A percentile compares a stretch with the other conserved stretches of the same genome.
Evolutionary conservation across 2,888 invertebrate genomes (phyloP).

Genomic region (Deroplatys truncata): DNA sequence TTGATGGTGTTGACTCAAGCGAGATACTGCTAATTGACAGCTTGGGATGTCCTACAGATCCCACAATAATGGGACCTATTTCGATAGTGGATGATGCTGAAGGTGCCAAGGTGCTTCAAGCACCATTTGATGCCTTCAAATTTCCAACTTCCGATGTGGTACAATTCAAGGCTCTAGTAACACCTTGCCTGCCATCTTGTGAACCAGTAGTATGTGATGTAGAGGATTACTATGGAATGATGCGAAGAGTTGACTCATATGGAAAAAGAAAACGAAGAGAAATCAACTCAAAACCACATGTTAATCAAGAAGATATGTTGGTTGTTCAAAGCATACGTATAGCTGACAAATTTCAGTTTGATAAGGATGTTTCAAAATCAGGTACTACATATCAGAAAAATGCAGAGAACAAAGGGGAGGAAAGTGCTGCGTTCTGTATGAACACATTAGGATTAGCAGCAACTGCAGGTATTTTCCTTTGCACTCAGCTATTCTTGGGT

Average conservation of each 20-base stretch:
- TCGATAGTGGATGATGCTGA: conserved; percentile 30
- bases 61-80: conserved; percentile 44
- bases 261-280: conserved; percentile 67
- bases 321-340: conserved; percentile 38
- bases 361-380: background rate
- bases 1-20: conserved; percentile 45
- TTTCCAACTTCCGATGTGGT: conserved; percentile 44
- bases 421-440: conserved; percentile 33
- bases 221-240: conserved; percentile 40
- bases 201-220: conserved; percentile 40
- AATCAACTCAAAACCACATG: conserved; percentile 31
- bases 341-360: conserved; percentile 37
- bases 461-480: conserved; percentile 38
- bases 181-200: conserved; percentile 42
- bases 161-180: conserved; percentile 43
- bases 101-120: conserved; percentile 37
- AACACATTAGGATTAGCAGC: conserved; percentile 38
- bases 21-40: conserved; percentile 48
- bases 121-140: conserved; percentile 46
- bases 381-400: background rate
- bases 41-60: conserved; percentile 45
- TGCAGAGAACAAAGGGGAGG: background rate
- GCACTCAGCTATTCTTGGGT: conserved; percentile 39
- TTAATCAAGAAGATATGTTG: conserved; percentile 34
- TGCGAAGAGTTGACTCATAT: conserved; percentile 63